Percentiles rank a stretch among this genome's conserved stretches.
Conservation (phyloP, 2,797 vertebrate genomes). For the Parauchenoglanis ngamensis region DNA sequence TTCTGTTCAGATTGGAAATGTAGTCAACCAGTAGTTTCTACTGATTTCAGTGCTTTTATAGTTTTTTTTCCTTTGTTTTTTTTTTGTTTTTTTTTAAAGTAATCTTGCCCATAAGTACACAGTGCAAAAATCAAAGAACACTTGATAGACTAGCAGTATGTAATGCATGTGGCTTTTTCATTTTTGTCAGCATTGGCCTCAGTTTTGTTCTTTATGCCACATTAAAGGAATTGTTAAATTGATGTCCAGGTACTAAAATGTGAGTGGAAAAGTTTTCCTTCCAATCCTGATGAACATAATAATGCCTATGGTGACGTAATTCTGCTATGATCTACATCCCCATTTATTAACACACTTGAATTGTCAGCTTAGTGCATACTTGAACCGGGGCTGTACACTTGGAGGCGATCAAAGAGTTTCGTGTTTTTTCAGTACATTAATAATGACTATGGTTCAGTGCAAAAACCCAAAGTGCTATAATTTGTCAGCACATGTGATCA, state of each 20-base stretch:
- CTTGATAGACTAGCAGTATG: constrained; percentile 33
- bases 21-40: constrained; percentile 14
- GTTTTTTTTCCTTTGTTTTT: neutral
- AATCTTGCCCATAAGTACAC: constrained; percentile 21
- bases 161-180: constrained; percentile 42
- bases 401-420: neutral
- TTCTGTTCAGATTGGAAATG: constrained; percentile 21
- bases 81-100: neutral
- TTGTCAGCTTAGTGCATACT: constrained; percentile 30
- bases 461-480: neutral
- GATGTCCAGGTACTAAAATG: constrained; percentile 29
- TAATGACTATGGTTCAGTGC: neutral
- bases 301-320: constrained; percentile 29
- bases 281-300: constrained; percentile 15
- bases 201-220: constrained; percentile 35
- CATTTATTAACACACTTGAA: constrained; percentile 24
- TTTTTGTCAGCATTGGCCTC: constrained; percentile 21
- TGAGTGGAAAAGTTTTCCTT: constrained; percentile 12
- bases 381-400: constrained; percentile 22
- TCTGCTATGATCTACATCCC: constrained; percentile 13
- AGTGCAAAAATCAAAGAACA: neutral
- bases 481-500: neutral
- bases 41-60: constrained; percentile 22
- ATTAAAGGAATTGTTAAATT: constrained; percentile 37
- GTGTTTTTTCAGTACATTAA: constrained; percentile 7